phyloP scores from a whole-genome alignment of 2,113 vertebrate genomes.

The Sterrhoptilus dennistouni region DNA sequence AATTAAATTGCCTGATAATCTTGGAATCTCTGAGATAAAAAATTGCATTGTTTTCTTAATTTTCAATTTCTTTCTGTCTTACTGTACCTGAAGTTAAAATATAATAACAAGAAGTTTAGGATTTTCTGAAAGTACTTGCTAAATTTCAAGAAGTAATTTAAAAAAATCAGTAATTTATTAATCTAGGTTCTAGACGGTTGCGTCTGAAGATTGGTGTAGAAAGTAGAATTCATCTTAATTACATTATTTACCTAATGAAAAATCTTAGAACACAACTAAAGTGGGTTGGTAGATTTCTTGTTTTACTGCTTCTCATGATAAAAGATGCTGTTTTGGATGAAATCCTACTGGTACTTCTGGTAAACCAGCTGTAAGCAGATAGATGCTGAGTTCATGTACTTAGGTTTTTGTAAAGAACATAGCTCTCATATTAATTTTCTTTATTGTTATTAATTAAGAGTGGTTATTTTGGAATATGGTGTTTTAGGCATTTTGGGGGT shows the following conservation, averaged over 20 bases:
- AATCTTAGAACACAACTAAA: not conserved
- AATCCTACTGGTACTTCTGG: not conserved
- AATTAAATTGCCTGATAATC: not conserved
- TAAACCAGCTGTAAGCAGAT: not conserved
- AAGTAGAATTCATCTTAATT: not conserved
- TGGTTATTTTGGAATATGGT: not conserved
- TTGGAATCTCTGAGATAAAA: not conserved
- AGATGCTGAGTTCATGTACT: not conserved
- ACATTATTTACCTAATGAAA: not conserved
- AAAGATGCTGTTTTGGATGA: not conserved
- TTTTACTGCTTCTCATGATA: not conserved
- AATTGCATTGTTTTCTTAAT: not conserved
- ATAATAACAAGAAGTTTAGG: not conserved
- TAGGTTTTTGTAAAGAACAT: not conserved
- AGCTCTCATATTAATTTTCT: not conserved
- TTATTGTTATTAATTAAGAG: not conserved
- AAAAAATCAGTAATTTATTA: not conserved
- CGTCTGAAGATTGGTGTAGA: not conserved
- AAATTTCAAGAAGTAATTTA: not conserved
- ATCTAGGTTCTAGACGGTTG: not conserved
- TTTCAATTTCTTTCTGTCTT: not conserved
- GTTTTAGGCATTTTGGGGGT: not conserved
- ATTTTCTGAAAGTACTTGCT: not conserved
- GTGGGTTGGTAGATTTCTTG: not conserved
- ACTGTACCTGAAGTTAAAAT: not conserved